Evolutionary conservation across 92 coral and sea anemone species (phyloP), one percentile per base, ranked within the genome.

Genomic region (Phenganax subtilis): DNA sequence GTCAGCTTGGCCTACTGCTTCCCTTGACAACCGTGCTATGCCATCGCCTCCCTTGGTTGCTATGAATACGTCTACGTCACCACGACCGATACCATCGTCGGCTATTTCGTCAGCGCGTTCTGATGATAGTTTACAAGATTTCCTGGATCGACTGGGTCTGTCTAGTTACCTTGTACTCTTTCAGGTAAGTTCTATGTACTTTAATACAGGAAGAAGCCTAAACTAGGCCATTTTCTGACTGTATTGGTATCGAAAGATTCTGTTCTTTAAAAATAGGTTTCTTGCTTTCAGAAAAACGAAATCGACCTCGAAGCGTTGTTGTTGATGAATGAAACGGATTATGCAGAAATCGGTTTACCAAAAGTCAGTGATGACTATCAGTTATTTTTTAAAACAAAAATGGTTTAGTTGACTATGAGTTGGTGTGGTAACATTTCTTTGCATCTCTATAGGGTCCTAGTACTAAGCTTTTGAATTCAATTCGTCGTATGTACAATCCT

Each of bases 271-370:
- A 37, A 37, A 5, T 37, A 17, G 15, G 74, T 37, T 53, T 47
- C 58, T 59, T 58, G 55, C 64, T 76, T 80, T 10, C 77, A 93
- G 98, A 89, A 91, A 90, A 94, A 94, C 86, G 98, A 94, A 84
- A 94, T 94, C 83, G 98, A 94, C 86, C 90, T 94, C 66, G 98
- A 94, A 75, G 98, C 98, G 30, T 87, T 94, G 85, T 76, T 94
- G 91, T 77, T 94, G 87, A 94, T 94, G 98, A 90, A 93, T 67
- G 98, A 94, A 89, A 94, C 89, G 85, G 98, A 94, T 83, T 94
- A 94, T 80, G 92, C 98, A 15, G 98, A 94, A 75, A 94, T 94
- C 65, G 98, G 98, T 73, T 80, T 94, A 80, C 98, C 98, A 27
- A 89, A 92, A 93, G 98, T 94, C 72, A 84, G 84, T 30, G 47